Evolutionary conservation across 2,888 invertebrate species (phyloP).

Genomic region (Pollenia labialis): DNA sequence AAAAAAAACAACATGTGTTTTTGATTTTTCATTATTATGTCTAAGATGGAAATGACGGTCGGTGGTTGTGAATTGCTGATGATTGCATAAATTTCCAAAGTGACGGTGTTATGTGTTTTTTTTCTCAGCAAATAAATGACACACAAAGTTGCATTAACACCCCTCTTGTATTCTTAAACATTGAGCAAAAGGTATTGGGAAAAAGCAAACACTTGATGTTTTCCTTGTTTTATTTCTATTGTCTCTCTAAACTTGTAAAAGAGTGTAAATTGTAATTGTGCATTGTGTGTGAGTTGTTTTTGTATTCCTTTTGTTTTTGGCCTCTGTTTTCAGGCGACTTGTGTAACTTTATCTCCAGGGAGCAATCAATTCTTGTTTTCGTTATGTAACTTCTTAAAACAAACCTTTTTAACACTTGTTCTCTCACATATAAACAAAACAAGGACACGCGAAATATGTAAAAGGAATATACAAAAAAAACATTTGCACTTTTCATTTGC

Average conservation of each 20-base stretch:
- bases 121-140: slow-evolving; percentile 55
- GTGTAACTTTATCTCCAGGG: slow-evolving; percentile 78
- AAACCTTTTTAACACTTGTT: slow-evolving; percentile 72
- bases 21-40: slow-evolving; percentile 8
- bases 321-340: slow-evolving; percentile 55
- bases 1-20: slow-evolving; percentile 67
- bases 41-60: not conserved
- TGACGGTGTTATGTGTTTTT: slow-evolving; percentile 19
- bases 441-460: not conserved
- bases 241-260: slow-evolving; percentile 9
- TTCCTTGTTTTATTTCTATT: slow-evolving; percentile 41
- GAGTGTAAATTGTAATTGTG: slow-evolving; percentile 52
- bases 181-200: not conserved
- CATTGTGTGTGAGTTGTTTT: slow-evolving; percentile 4
- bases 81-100: slow-evolving; percentile 57
- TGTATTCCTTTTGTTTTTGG: slow-evolving; percentile 11
- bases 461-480: slow-evolving; percentile 11
- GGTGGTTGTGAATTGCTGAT: slow-evolving; percentile 60
- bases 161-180: slow-evolving; percentile 24
- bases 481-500: slow-evolving; percentile 29
- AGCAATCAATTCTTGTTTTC: slow-evolving; percentile 81
- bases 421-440: not conserved
- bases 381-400: slow-evolving; percentile 58
- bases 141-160: slow-evolving; percentile 65
- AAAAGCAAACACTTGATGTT: slow-evolving; percentile 58